A percentile compares a stretch with the other conserved stretches of the same genome.
These are phyloP conservation scores for Drosophila miranda DNA, from an alignment of 1,140 invertebrate species.

Conservation along the genomic window DNA sequence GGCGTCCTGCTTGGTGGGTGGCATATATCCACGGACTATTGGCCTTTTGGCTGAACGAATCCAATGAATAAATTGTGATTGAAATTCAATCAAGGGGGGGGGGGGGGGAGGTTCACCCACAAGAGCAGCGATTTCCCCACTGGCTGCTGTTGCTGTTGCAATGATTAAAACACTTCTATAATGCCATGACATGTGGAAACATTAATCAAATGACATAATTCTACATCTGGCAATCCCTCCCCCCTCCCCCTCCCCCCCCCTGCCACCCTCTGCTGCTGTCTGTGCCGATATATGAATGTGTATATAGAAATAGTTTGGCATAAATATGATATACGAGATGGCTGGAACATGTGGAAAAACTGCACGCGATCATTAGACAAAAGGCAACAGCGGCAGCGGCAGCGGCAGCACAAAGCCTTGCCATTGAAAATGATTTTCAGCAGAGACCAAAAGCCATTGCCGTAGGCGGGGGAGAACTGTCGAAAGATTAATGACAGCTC, in stretches of 20 bases:
- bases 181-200: slow-evolving; percentile 65
- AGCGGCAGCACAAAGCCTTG: slow-evolving; percentile 64
- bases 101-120: not conserved
- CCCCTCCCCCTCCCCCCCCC: no score
- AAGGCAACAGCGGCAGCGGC: slow-evolving; percentile 33
- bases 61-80: slow-evolving; percentile 31
- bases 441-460: not conserved
- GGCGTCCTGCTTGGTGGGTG: slow-evolving; percentile 51
- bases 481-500: slow-evolving; percentile 77
- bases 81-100: not conserved
- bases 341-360: slow-evolving; percentile 69
- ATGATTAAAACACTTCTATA: slow-evolving; percentile 70
- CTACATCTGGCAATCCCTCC: slow-evolving; percentile 50
- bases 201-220: slow-evolving; percentile 65
- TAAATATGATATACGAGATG: slow-evolving; percentile 78
- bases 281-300: slow-evolving; percentile 46
- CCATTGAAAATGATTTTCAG: slow-evolving; percentile 74
- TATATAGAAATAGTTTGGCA: slow-evolving; percentile 68
- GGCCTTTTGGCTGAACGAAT: not conserved
- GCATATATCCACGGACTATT: not conserved
- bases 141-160: slow-evolving; percentile 30
- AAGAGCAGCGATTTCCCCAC: slow-evolving; percentile 8
- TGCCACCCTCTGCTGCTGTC: slow-evolving; percentile 9
- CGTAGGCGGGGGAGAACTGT: slow-evolving; percentile 32
- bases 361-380: slow-evolving; percentile 77